phyloP scores from a whole-genome alignment of 2,888 invertebrate species.

The Melanophora roralis region DNA sequence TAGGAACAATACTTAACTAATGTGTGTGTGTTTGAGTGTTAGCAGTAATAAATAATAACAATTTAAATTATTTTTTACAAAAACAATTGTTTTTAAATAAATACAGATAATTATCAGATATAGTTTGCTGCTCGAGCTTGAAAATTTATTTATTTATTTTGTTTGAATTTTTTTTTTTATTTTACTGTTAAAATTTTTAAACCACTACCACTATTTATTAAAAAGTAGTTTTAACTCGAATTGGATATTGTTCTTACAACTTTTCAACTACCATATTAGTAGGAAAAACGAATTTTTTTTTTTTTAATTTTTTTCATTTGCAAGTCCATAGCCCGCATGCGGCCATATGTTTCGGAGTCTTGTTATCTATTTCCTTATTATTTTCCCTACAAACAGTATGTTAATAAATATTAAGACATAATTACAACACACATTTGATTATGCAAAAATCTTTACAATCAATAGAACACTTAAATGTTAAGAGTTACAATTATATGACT shows the following conservation, averaged over 20 bases:
- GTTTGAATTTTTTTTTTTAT: slow-evolving; percentile 39
- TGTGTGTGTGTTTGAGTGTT: background rate
- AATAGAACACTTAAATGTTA: slow-evolving; percentile 31
- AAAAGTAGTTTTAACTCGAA: background rate
- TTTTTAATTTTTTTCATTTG: background rate
- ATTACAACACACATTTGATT: slow-evolving; percentile 28
- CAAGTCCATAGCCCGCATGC: slow-evolving; percentile 22
- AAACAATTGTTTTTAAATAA: slow-evolving; percentile 44
- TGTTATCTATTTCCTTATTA: background rate
- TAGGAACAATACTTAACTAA: background rate
- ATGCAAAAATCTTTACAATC: background rate
- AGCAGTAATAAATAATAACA: background rate
- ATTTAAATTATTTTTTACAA: slow-evolving; percentile 16
- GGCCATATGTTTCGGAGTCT: background rate
- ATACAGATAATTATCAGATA: slow-evolving; percentile 41
- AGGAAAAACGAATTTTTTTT: background rate
- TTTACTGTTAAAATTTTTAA: too few relatives aligned
- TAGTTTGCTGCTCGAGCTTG: slow-evolving; percentile 21
- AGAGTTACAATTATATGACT: slow-evolving; percentile 41
- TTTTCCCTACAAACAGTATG: background rate
- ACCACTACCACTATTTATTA: too few relatives aligned
- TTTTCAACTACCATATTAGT: background rate
- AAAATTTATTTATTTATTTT: background rate
- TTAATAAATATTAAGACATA: slow-evolving; percentile 30
- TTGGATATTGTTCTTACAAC: background rate